These are phyloP conservation scores for Gasterosteus aculeatus DNA, from an alignment of 2,113 vertebrate species.

Conservation along the genomic window DNA sequence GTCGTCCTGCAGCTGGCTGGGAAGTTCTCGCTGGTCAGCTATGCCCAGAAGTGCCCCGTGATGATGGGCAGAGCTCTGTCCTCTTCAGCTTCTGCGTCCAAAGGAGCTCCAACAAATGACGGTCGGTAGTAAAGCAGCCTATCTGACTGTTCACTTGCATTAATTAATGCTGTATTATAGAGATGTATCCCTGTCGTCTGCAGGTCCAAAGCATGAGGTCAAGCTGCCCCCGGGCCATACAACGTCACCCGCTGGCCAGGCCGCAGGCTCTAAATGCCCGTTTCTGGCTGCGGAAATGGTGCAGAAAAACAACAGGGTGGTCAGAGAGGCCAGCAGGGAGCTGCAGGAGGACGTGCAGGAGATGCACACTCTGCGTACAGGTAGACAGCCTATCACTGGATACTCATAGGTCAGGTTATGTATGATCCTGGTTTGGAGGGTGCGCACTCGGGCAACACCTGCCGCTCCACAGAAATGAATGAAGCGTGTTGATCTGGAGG, in stretches of 20 bases:
- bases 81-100: conserved; percentile 77
- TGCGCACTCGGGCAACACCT: not conserved
- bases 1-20: conserved; percentile 88
- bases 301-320: conserved; percentile 83
- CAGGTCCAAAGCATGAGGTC: conserved; percentile 24
- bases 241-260: conserved; percentile 61
- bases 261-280: conserved; percentile 85
- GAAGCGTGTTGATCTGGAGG: not conserved
- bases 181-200: not conserved
- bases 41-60: conserved; percentile 89
- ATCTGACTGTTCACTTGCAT: not conserved
- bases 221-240: conserved; percentile 73
- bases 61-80: conserved; percentile 86
- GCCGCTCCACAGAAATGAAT: not conserved
- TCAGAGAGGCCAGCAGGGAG: conserved; percentile 86
- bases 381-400: conserved; percentile 59
- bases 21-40: conserved; percentile 83
- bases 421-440: conserved; percentile 16
- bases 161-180: not conserved
- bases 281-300: conserved; percentile 92
- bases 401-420: not conserved
- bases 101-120: conserved; percentile 69
- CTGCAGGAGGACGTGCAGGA: conserved; percentile 91
- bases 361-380: conserved; percentile 79
- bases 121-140: conserved; percentile 72